These are phyloP conservation scores for Apodemus sylvaticus DNA, from an alignment of 2,113 vertebrate species.

Conservation along the genomic window DNA sequence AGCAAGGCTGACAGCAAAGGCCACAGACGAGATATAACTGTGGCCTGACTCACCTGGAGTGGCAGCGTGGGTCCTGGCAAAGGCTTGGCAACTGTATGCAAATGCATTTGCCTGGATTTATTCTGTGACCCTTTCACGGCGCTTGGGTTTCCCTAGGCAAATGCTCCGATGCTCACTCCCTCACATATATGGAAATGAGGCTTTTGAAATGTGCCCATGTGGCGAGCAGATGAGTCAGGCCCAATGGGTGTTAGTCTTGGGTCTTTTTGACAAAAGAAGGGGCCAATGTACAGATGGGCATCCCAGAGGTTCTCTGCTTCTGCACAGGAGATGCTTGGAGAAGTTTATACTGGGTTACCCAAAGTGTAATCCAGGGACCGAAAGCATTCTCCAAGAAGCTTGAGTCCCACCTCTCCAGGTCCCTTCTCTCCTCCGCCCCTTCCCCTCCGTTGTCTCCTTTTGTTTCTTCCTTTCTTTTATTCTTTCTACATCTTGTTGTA, in stretches of 20 bases:
- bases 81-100: background rate
- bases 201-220: accelerated
- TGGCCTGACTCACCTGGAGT: background rate
- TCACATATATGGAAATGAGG: background rate
- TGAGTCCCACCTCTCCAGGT: background rate
- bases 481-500: background rate
- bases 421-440: background rate
- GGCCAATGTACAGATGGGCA: background rate
- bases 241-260: accelerated
- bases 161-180: background rate
- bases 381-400: too few relatives aligned
- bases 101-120: constrained; percentile 1
- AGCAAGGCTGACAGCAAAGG: background rate
- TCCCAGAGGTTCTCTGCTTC: background rate
- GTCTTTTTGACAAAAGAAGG: background rate
- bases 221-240: background rate
- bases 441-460: too few relatives aligned
- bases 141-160: constrained; percentile 55
- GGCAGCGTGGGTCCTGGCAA: background rate
- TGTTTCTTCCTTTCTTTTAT: too few relatives aligned
- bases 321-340: background rate
- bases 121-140: background rate
- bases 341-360: background rate
- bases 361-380: background rate
- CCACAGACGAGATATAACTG: background rate